Evolutionary conservation across 2,113 vertebrate genomes (phyloP).

Genomic region (Potamarius usumacintae): DNA sequence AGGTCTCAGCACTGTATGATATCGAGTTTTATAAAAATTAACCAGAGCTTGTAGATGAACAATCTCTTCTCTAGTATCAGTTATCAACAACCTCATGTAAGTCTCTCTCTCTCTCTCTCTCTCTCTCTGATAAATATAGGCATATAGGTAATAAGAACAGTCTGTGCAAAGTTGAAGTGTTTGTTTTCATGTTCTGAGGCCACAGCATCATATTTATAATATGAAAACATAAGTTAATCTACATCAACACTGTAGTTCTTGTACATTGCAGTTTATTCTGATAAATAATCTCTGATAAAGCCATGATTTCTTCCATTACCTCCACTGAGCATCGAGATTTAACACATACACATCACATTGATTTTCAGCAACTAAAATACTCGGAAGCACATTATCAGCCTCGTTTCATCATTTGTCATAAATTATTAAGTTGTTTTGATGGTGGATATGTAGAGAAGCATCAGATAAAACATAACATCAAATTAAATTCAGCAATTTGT

Average conservation of each 20-base stretch:
- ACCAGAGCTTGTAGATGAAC: background rate
- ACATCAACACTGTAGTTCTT: background rate
- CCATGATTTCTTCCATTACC: background rate
- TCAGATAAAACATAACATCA: background rate
- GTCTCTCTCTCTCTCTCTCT: constrained; percentile 1
- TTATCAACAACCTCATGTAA: background rate
- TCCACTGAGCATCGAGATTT: background rate
- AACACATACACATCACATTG: too few species aligned
- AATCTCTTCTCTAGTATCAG: background rate
- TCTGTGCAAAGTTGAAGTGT: background rate
- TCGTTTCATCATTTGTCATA: background rate
- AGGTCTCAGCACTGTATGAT: constrained; percentile 1
- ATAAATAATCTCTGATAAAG: background rate
- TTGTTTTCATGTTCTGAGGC: background rate
- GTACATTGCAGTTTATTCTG: background rate
- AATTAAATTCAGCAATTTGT: too few species aligned
- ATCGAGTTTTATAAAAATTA: background rate
- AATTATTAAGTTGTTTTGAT: background rate
- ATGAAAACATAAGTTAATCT: background rate
- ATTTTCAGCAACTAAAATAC: background rate
- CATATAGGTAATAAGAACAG: background rate
- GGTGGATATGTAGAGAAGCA: background rate
- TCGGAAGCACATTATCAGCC: background rate
- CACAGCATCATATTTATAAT: background rate
- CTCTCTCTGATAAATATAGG: background rate